Conservation (phyloP, 35 echinoderm and acorn worm genomes). For the Diadema setosum region DNA sequence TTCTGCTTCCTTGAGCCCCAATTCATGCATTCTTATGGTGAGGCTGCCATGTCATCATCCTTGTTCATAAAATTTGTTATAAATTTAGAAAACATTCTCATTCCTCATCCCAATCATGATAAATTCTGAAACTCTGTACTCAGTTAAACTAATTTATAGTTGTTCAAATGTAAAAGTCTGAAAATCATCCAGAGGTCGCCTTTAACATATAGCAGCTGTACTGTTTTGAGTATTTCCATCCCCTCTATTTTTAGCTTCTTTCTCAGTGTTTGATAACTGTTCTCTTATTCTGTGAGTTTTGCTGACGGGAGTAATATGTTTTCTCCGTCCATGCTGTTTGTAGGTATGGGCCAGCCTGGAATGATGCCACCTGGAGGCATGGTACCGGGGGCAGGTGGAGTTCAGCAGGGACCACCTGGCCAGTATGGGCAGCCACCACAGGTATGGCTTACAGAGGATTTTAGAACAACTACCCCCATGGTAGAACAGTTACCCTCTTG, state of each 20-base stretch:
- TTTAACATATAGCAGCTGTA: no score
- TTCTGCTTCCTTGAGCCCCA: no score
- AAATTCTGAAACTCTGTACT: no score
- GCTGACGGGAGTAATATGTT: neutral
- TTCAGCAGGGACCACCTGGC: conserved; percentile 21
- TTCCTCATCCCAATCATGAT: no score
- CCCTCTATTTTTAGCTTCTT: neutral
- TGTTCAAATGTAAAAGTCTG: no score
- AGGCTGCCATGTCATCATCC: no score
- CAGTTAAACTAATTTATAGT: no score
- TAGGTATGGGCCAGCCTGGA: neutral
- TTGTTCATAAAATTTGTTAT: no score
- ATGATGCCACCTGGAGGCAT: conserved; percentile 1
- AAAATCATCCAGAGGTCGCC: no score
- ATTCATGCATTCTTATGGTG: no score
- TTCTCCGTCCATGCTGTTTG: neutral
- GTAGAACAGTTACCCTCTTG: neutral
- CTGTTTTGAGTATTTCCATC: neutral
- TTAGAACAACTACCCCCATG: neutral
- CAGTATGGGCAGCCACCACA: conserved; percentile 48
- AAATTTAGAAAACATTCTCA: no score
- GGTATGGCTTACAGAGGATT: neutral
- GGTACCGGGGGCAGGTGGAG: conserved; percentile 5
- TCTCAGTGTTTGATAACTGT: neutral
- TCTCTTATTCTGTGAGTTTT: neutral